Evolutionary conservation across 2,888 invertebrate species (phyloP), one percentile per base, ranked within the genome.

Genomic region (Drosophila siamana): DNA sequence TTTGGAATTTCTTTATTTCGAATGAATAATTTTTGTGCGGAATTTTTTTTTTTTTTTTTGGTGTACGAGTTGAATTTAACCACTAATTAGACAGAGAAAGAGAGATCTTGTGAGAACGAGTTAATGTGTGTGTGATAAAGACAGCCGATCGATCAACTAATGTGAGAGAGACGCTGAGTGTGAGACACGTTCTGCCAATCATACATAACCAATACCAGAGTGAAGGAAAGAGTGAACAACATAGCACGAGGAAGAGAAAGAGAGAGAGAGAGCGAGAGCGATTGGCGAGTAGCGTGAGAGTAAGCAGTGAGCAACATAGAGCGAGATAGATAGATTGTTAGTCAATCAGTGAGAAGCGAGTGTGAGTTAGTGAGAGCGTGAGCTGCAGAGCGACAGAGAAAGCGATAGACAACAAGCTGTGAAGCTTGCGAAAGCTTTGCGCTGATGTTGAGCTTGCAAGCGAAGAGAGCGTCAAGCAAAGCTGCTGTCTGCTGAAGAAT

Each of bases 1-100:
- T 26, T 36, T 50, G 52, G n/a, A 28, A 28, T 38, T 52, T 47
- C 13, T 38, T 48, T 40, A 30, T 28, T 13, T 44, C 19, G 5
- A 38, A n/a, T 64, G 69, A 54, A 57, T 33, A 44, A 64, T 50
- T 77, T 77, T 61, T 33, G 56, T 64, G 73, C 63, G 50, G 15
- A 40, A 44, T 63, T 69, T 70, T n/a, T n/a, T n/a, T n/a, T n/a
- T n/a, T n/a, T n/a, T n/a, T n/a, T n/a, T n/a, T n/a, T n/a, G 26
- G 36, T 24, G 22, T 26, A 44, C 43, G 43, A 38, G 50, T 38
- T 44, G 30, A 69, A 50, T 57, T 44, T 62, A 44, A 38, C 19
- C 52, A 69, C 64, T 59, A 69, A 59, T 74, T 52, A 48, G 71
- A 73, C 41, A 75, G 43, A 60, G 22, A 41, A n/a, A n/a, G n/a